These are phyloP conservation scores for Corythaixoides concolor DNA, from an alignment of 2,113 vertebrate genomes.

Conservation along the genomic window DNA sequence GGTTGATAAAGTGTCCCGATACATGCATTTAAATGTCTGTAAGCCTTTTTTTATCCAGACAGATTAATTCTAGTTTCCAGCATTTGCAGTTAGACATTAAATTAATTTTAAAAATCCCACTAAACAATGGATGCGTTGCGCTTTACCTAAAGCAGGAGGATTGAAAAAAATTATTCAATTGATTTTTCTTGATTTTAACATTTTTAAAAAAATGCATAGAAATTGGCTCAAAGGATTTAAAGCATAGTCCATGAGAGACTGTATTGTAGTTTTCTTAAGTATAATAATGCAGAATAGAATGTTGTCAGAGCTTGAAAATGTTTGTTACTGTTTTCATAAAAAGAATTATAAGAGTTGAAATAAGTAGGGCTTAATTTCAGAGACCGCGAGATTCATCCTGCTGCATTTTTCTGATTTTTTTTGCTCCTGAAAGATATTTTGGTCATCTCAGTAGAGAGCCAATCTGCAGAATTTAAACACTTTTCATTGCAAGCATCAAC, in stretches of 20 bases:
- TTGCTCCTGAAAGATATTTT: slow-evolving; percentile 45
- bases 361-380: slow-evolving; percentile 46
- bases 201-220: slow-evolving; percentile 15
- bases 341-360: slow-evolving; percentile 10
- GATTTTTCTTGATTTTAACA: slow-evolving; percentile 55
- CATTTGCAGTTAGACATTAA: slow-evolving; percentile 80
- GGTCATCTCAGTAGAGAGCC: slow-evolving; percentile 18
- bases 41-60: slow-evolving; percentile 77
- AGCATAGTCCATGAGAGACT: not conserved
- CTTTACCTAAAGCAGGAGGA: slow-evolving; percentile 44
- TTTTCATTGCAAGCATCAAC: slow-evolving; percentile 38
- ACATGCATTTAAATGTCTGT: slow-evolving; percentile 85
- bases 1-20: slow-evolving; percentile 84
- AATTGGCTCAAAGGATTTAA: slow-evolving; percentile 45
- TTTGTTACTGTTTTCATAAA: slow-evolving; percentile 41
- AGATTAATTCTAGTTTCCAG: slow-evolving; percentile 83
- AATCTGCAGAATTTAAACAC: slow-evolving; percentile 56
- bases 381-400: slow-evolving; percentile 27
- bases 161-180: slow-evolving; percentile 3
- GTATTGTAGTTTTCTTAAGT: slow-evolving; percentile 38
- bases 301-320: slow-evolving; percentile 6
- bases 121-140: slow-evolving; percentile 69
- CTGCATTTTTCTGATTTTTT: slow-evolving; percentile 64
- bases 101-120: slow-evolving; percentile 78
- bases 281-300: not conserved